Conservation (phyloP, 2,888 invertebrate genomes). For the Lasioglossum figueresi region DNA sequence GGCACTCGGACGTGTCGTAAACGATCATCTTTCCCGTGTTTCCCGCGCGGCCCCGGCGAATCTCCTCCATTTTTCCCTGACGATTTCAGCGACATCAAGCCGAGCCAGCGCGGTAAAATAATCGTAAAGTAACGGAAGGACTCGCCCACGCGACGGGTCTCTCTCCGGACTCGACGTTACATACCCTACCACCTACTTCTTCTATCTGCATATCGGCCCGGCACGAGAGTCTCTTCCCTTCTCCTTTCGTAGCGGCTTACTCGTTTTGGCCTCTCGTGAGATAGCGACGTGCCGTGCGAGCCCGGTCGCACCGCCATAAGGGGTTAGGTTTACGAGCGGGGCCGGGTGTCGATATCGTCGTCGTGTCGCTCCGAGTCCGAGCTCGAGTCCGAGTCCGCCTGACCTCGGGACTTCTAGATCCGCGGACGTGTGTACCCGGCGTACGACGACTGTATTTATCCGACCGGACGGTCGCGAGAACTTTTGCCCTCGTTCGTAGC, state of each 20-base stretch:
- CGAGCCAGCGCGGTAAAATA: conserved; percentile 65
- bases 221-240: conserved; percentile 50
- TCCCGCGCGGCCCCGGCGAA: conserved; percentile 12
- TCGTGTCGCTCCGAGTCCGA: conserved; percentile 47
- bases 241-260: conserved; percentile 37
- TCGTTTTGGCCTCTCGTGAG: conserved; percentile 69
- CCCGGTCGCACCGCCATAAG: conserved; percentile 68
- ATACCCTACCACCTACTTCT: conserved; percentile 72
- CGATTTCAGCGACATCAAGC: conserved; percentile 57
- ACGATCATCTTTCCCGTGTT: conserved; percentile 46
- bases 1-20: conserved; percentile 53
- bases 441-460: conserved; percentile 32
- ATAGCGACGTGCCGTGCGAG: conserved; percentile 67
- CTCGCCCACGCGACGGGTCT: conserved; percentile 72
- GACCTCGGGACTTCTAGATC: conserved; percentile 65
- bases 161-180: conserved; percentile 63
- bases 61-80: conserved; percentile 22
- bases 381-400: conserved; percentile 34
- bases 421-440: conserved; percentile 41
- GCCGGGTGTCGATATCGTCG: conserved; percentile 68
- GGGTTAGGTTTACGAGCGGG: conserved; percentile 72
- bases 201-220: conserved; percentile 71
- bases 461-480: conserved; percentile 13
- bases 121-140: conserved; percentile 75
- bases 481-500: neutral